phyloP scores from a whole-genome alignment of 2,888 invertebrate genomes.

The Caradrina kadenii region DNA sequence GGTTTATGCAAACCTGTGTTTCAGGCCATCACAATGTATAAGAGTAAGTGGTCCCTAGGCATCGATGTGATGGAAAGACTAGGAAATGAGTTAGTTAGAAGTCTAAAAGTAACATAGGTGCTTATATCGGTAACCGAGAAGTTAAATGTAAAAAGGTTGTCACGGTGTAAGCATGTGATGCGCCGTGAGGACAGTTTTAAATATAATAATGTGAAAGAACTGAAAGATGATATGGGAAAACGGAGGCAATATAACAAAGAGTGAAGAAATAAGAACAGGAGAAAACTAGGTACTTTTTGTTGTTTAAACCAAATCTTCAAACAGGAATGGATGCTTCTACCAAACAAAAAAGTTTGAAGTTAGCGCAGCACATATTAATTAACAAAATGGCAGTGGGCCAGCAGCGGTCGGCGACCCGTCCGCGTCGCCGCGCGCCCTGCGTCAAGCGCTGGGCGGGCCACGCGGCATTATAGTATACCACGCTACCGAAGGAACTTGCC shows the following conservation, averaged over 20 bases:
- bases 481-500: constrained; percentile 22
- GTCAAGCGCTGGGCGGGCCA: constrained; percentile 33
- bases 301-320: background rate
- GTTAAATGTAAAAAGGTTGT: background rate
- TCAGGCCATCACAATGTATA: too few species aligned
- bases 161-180: constrained; percentile 5
- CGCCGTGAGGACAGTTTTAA: constrained; percentile 11
- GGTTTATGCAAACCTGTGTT: too few species aligned
- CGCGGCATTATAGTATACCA: constrained; percentile 21
- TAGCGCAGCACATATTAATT: constrained; percentile 39
- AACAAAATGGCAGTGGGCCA: constrained; percentile 21
- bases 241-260: background rate
- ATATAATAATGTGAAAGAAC: background rate
- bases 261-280: background rate
- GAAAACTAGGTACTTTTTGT: background rate
- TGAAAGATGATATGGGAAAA: background rate
- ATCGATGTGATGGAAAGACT: background rate
- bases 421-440: background rate
- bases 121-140: background rate
- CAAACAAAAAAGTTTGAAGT: constrained; percentile 15
- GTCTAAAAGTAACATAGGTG: background rate
- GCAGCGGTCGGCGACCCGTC: constrained; percentile 42
- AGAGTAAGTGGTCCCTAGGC: background rate
- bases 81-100: background rate
- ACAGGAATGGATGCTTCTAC: background rate